Evolutionary conservation across 2,113 vertebrate species (phyloP).

Genomic region (Dicentrarchus labrax): DNA sequence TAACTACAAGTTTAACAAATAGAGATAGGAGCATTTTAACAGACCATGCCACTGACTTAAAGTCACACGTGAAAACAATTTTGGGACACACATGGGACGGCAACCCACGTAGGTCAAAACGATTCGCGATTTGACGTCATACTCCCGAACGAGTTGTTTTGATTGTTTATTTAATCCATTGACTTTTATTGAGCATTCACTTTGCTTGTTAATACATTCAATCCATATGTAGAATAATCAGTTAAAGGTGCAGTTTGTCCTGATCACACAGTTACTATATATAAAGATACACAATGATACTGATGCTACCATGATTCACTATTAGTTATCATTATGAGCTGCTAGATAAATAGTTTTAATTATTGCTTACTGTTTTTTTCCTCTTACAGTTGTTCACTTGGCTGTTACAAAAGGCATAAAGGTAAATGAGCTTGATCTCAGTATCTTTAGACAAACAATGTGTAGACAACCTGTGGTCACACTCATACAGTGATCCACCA

Average conservation of each 20-base stretch:
- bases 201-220: neutral
- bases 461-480: neutral
- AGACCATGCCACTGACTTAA: rapidly evolving
- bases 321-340: neutral
- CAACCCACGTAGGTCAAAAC: slow-evolving; percentile 12
- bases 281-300: too few relatives aligned
- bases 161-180: neutral
- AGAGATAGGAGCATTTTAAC: rapidly evolving
- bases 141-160: neutral
- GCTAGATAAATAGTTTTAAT: neutral
- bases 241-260: too few relatives aligned
- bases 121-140: neutral
- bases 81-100: slow-evolving; percentile 50
- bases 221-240: too few relatives aligned
- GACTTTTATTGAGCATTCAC: neutral
- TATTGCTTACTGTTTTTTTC: neutral
- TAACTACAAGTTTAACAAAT: neutral
- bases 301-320: neutral
- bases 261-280: too few relatives aligned
- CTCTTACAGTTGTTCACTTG: slow-evolving; percentile 81
- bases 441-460: neutral
- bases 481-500: neutral
- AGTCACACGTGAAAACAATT: neutral
- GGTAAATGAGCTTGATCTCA: slow-evolving; percentile 48
- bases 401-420: slow-evolving; percentile 86